Percentiles rank a stretch among this genome's conserved stretches.
Conservation (phyloP, 35 echinoderm and acorn worm species). For the Holothuria glaberrima region DNA sequence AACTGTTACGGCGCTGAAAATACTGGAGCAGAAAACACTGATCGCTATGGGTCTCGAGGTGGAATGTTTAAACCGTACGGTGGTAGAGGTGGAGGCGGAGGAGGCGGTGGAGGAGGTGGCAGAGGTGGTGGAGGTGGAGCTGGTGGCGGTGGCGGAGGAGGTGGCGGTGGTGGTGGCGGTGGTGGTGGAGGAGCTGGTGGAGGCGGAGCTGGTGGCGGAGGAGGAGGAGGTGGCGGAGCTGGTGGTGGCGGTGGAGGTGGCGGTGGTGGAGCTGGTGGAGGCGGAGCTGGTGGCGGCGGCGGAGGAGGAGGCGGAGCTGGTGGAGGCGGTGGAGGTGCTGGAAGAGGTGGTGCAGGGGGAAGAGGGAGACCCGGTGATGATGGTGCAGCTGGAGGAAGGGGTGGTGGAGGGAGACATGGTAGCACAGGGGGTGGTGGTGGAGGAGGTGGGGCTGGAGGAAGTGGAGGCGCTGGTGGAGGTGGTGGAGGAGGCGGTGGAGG, state of each 20-base stretch:
- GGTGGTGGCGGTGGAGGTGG: not conserved
- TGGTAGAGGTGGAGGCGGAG: not conserved
- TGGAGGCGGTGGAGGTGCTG: not conserved
- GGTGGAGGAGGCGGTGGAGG: not conserved
- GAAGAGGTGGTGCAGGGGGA: not conserved
- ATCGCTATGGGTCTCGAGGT: too few species aligned
- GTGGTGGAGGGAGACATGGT: not conserved
- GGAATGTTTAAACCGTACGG: not conserved
- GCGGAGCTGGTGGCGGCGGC: not conserved
- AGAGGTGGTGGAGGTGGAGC: not conserved
- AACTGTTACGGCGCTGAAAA: too few species aligned
- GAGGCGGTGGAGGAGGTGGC: not conserved
- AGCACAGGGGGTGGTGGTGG: slow-evolving; percentile 5
- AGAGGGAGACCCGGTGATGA: not conserved
- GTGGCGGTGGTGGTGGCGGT: not conserved
- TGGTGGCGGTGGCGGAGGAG: not conserved
- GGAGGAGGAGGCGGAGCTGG: not conserved
- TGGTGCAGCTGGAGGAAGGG: not conserved
- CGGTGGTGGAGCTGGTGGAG: too few species aligned
- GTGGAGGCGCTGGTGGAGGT: not conserved
- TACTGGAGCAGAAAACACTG: too few species aligned
- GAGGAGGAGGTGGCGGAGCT: not conserved
- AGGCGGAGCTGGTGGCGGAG: not conserved
- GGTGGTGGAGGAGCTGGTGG: not conserved
- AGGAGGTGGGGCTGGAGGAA: not conserved